phyloP scores from a whole-genome alignment of 2,113 vertebrate genomes.

The Motacilla alba region DNA sequence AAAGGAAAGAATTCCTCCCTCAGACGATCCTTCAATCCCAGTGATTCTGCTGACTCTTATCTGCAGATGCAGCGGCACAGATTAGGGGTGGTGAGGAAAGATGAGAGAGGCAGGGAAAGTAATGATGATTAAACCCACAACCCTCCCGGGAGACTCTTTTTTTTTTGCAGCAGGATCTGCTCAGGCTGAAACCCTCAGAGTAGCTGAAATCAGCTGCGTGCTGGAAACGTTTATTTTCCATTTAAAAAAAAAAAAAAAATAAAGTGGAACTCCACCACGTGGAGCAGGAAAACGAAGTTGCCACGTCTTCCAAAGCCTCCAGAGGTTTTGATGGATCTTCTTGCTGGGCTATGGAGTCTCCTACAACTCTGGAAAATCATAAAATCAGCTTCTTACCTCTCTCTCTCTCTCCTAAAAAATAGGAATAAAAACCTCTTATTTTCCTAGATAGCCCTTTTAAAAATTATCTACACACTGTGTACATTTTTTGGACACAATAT shows the following conservation, averaged over 20 bases:
- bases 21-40: background rate
- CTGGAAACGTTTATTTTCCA: background rate
- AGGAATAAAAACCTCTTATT: background rate
- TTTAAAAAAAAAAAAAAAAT: background rate
- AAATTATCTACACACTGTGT: background rate
- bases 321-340: background rate
- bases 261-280: rapidly evolving
- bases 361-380: background rate
- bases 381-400: background rate
- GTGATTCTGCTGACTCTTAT: background rate
- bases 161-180: background rate
- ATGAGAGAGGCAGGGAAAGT: background rate
- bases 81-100: background rate
- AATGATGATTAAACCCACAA: background rate
- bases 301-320: background rate
- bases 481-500: background rate
- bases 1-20: background rate
- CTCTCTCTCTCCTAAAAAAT: background rate
- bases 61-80: background rate
- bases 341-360: background rate
- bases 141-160: background rate
- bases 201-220: background rate
- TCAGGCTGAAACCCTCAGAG: background rate
- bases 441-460: background rate
- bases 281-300: background rate